These are phyloP conservation scores for Phoxinus phoxinus DNA, from an alignment of 2,113 vertebrate genomes.

Conservation along the genomic window DNA sequence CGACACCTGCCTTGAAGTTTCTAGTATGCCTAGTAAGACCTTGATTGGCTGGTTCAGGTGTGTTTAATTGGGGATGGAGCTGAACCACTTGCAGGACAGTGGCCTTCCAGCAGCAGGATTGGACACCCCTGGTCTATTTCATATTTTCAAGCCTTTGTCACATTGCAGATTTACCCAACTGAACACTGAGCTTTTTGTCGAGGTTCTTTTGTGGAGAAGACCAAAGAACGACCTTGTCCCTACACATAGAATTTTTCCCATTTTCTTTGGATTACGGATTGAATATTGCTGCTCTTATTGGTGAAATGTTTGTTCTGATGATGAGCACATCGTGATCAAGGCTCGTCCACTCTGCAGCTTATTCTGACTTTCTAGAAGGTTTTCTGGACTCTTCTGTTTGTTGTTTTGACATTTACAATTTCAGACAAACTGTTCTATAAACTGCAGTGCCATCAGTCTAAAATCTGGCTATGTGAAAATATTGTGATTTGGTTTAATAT, in stretches of 20 bases:
- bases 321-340: background rate
- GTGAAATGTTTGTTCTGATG: background rate
- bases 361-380: background rate
- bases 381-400: background rate
- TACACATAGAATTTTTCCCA: background rate
- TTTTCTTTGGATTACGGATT: background rate
- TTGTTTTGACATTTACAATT: background rate
- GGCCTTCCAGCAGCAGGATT: too few species aligned
- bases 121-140: background rate
- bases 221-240: background rate
- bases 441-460: background rate
- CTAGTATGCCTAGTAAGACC: too few species aligned
- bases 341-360: background rate
- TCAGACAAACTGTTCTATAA: too few species aligned
- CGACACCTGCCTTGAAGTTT: too few species aligned
- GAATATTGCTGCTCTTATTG: too few species aligned
- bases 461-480: background rate
- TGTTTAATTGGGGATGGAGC: too few species aligned
- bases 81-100: too few species aligned
- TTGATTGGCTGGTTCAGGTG: too few species aligned
- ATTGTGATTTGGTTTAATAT: background rate
- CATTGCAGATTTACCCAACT: slow-evolving; percentile 28
- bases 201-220: background rate
- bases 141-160: background rate
- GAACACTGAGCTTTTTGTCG: background rate